Percentiles rank a stretch among this genome's conserved stretches.
phyloP scores from a whole-genome alignment of 2,888 invertebrate genomes.

The Drosophila kuntzei region DNA sequence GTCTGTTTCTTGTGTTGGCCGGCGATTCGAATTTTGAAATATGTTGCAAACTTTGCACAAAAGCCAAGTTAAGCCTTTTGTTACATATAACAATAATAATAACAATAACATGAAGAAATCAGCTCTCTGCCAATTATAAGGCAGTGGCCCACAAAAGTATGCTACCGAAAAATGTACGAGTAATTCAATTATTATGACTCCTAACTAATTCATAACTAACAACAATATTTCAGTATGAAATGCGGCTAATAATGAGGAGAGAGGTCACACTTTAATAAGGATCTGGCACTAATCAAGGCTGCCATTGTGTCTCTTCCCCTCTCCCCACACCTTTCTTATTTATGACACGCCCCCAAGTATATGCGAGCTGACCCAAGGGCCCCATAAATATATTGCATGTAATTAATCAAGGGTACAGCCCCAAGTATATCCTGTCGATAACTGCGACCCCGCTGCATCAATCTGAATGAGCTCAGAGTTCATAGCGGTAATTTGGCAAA shows the following conservation, averaged over 20 bases:
- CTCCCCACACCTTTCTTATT: conserved; percentile 44
- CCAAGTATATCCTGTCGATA: conserved; percentile 40
- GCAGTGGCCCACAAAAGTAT: conserved; percentile 47
- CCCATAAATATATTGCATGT: conserved; percentile 70
- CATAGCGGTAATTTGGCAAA: conserved; percentile 56
- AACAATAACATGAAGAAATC: conserved; percentile 13
- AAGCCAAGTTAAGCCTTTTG: conserved; percentile 70
- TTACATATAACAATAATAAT: conserved; percentile 30
- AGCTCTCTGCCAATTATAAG: conserved; percentile 55
- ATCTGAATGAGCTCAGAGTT: conserved; percentile 29
- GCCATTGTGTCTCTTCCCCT: conserved; percentile 44
- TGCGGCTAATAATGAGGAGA: conserved; percentile 15
- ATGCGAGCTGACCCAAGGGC: conserved; percentile 16
- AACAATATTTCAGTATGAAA: conserved; percentile 2
- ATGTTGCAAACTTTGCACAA: conserved; percentile 46
- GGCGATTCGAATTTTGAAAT: conserved; percentile 43
- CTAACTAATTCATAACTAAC: conserved; percentile 27
- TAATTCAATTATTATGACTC: conserved; percentile 64
- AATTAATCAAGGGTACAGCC: conserved; percentile 64
- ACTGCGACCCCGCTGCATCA: conserved; percentile 58
- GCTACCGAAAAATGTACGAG: conserved; percentile 52
- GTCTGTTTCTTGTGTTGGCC: conserved; percentile 15
- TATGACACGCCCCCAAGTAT: conserved; percentile 48
- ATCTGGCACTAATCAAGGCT: conserved; percentile 50
- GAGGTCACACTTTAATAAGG: conserved; percentile 18